These are phyloP conservation scores for Loris lydekkerianus DNA, from an alignment of 2,797 vertebrate genomes.

Conservation along the genomic window DNA sequence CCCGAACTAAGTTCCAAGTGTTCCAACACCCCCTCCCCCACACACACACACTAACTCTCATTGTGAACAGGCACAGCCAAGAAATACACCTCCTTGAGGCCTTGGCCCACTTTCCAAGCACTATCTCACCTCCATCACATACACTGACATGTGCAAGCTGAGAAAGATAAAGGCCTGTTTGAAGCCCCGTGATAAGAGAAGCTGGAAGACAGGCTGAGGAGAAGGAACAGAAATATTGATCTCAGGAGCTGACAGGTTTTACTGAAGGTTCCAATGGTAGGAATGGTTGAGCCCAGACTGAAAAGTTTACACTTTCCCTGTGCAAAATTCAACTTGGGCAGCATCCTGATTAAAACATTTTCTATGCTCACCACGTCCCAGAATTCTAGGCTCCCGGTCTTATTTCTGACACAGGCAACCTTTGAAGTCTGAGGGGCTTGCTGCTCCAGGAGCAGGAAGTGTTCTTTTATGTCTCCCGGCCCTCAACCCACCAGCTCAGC, in stretches of 20 bases:
- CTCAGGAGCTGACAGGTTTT: slow-evolving; percentile 77
- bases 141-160: slow-evolving; percentile 61
- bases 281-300: slow-evolving; percentile 1
- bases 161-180: slow-evolving; percentile 62
- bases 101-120: neutral
- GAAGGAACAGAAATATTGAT: slow-evolving; percentile 84
- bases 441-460: neutral
- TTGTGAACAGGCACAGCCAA: neutral
- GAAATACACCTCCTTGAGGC: neutral
- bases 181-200: slow-evolving; percentile 78
- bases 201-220: slow-evolving; percentile 66
- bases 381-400: neutral
- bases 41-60: no score
- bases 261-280: neutral
- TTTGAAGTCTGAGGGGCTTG: neutral
- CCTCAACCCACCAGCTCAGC: neutral
- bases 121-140: neutral
- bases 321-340: neutral
- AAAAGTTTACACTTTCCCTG: slow-evolving; percentile 27
- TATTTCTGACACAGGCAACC: neutral
- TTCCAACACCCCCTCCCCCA: fast-evolving
- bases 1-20: neutral
- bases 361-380: neutral
- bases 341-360: slow-evolving; percentile 47
- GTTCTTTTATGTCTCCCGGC: neutral